Evolutionary conservation across 1,140 invertebrate genomes (phyloP), one percentile per base, ranked within the genome.

Genomic region (Triops longicaudatus): DNA sequence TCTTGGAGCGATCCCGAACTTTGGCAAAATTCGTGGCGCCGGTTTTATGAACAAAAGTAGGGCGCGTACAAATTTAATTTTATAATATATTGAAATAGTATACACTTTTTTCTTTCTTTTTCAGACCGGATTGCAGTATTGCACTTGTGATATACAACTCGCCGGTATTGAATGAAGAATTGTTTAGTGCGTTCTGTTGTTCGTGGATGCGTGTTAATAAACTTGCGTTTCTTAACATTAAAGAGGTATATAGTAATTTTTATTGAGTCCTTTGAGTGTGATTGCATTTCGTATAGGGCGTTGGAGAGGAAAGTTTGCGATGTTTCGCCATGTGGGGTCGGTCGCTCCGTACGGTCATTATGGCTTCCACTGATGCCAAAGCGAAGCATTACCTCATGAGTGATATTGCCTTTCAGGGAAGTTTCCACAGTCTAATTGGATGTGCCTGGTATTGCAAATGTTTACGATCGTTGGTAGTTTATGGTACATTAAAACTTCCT

Each of bases 121-220:
- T n/a, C n/a, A 63, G 50, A 7, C 50, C 17, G 50, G 50, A 63
- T 63, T 63, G 50, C 50, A 63, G 22, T 22, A 63, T 63, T 63
- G 50, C 50, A n/a, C 50, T 63, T 63, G 50, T 63, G 50, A 63
- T 63, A 63, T 63, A 63, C 17, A 63, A 63, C 50, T 63, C 50
- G 17, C 50, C 50, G 17, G 17, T 9, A 5, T 17, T 63, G 22
- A 63, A 63, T 63, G 50, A 17, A 22, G 50, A 63, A 0, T 63
- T 63, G 22, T 63, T 63, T 63, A 63, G 50, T 22, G 5, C 17
- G 22, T 63, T 63, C 22, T 63, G 22, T 63, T 63, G 50, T 9
- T n/a, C 50, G 10, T 63, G 50, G 50, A 63, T 63, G 50, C 50
- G 50, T n/a, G 50, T 63, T 63, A 63, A 5, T 22, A 63, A n/a